Evolutionary conservation across 2,113 vertebrate genomes (phyloP).

Genomic region (Phyllopteryx taeniolatus): DNA sequence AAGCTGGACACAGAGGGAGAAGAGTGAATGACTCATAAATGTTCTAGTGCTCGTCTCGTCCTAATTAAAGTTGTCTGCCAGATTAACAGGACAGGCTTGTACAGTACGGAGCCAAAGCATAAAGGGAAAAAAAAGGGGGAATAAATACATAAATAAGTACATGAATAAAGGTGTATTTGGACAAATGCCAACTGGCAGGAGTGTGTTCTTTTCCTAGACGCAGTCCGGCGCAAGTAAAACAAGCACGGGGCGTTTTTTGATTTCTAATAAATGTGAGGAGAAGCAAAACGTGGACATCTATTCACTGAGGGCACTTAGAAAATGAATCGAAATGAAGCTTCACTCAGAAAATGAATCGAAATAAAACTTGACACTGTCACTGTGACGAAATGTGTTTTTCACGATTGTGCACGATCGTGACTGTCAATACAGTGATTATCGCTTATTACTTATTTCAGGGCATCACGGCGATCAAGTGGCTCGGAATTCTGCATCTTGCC

Average conservation of each 20-base stretch:
- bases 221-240: constrained; percentile 51
- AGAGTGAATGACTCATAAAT: neutral
- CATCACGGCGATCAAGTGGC: no score
- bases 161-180: constrained; percentile 56
- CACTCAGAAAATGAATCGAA: constrained; percentile 44
- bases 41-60: neutral
- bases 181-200: constrained; percentile 49
- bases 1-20: neutral
- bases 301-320: constrained; percentile 40
- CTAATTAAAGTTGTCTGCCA: constrained; percentile 47
- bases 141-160: constrained; percentile 23
- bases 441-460: no score
- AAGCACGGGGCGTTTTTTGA: constrained; percentile 55
- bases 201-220: constrained; percentile 57
- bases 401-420: no score
- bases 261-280: constrained; percentile 57
- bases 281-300: constrained; percentile 55
- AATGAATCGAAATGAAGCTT: constrained; percentile 16
- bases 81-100: constrained; percentile 47
- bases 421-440: no score
- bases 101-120: constrained; percentile 39
- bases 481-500: no score
- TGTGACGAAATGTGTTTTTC: no score
- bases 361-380: no score
- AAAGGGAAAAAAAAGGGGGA: constrained; percentile 23